These are phyloP conservation scores for Hippopotamyrus pictus DNA, from an alignment of 2,797 vertebrate species.

Conservation along the genomic window DNA sequence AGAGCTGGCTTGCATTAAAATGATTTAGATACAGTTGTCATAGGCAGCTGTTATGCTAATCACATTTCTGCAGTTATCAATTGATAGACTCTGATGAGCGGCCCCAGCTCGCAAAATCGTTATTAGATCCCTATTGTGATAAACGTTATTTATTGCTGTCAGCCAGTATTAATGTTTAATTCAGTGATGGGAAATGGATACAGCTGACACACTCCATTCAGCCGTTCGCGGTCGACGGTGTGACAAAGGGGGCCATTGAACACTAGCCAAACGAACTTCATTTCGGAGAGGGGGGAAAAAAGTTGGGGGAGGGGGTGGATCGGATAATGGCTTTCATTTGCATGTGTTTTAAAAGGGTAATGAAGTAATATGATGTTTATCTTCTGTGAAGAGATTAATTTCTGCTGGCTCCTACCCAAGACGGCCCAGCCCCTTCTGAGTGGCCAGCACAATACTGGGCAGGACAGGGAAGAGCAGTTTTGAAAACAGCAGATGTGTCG, in stretches of 20 bases:
- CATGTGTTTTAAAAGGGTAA: slow-evolving; percentile 98
- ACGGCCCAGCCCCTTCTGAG: slow-evolving; percentile 69
- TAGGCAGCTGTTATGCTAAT: slow-evolving; percentile 91
- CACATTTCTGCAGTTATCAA: slow-evolving; percentile 82
- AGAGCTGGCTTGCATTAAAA: slow-evolving; percentile 64
- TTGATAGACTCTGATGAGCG: slow-evolving; percentile 83
- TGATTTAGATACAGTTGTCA: slow-evolving; percentile 90
- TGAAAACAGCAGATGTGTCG: slow-evolving; percentile 79
- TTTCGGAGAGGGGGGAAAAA: slow-evolving; percentile 60
- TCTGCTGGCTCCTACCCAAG: slow-evolving; percentile 74
- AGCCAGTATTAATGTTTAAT: slow-evolving; percentile 92
- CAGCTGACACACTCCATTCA: slow-evolving; percentile 58
- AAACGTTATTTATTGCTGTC: slow-evolving; percentile 99
- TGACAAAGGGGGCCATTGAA: slow-evolving; percentile 78
- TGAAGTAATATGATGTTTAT: slow-evolving; percentile 99
- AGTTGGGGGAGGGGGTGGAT: slow-evolving; percentile 46
- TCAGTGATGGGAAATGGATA: slow-evolving; percentile 79
- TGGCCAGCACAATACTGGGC: slow-evolving; percentile 68
- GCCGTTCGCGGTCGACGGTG: slow-evolving; percentile 68
- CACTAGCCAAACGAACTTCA: slow-evolving; percentile 81
- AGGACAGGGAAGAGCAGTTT: slow-evolving; percentile 55
- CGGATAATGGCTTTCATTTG: slow-evolving; percentile 89
- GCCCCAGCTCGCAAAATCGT: slow-evolving; percentile 80
- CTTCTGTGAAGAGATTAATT: slow-evolving; percentile 94
- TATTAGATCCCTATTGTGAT: slow-evolving; percentile 95